Evolutionary conservation across 37 sponge, comb jelly and placozoan species (phyloP).

Genomic region (Chondrosia reniformis): DNA sequence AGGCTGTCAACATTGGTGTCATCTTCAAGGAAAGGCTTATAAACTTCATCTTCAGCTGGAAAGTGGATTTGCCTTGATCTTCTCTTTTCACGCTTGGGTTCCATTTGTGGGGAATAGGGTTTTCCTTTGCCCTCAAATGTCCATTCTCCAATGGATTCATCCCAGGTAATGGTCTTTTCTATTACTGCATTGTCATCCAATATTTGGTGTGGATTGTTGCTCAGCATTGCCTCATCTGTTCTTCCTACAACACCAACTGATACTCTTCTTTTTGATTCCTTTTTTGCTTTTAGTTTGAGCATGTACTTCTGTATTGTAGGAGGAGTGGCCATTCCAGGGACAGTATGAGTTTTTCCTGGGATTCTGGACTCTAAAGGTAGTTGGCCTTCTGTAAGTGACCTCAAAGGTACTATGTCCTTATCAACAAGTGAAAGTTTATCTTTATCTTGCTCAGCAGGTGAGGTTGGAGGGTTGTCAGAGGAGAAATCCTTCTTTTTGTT

Average conservation of each 20-base stretch:
- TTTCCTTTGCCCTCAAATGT: constrained; percentile 2
- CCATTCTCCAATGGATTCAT: constrained; percentile 8
- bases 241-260: background rate
- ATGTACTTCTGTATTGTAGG: background rate
- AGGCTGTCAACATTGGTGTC: background rate
- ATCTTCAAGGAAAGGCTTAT: constrained; percentile 3
- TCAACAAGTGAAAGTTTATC: too few relatives aligned
- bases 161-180: background rate
- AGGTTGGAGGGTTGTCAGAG: background rate
- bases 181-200: background rate
- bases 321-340: background rate
- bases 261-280: background rate
- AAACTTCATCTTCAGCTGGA: constrained; percentile 12
- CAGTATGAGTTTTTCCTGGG: background rate
- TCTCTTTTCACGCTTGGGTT: background rate
- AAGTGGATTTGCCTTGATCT: constrained; percentile 8
- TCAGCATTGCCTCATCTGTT: background rate
- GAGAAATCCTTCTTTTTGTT: background rate
- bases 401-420: too few relatives aligned
- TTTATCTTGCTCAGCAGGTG: background rate
- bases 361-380: background rate
- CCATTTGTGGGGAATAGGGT: constrained; percentile 10
- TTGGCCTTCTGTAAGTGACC: too few relatives aligned
- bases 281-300: constrained; percentile 3
- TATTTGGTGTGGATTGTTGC: background rate